Conservation (phyloP, 2,797 vertebrate genomes). For the Lagothrix lagotricha region DNA sequence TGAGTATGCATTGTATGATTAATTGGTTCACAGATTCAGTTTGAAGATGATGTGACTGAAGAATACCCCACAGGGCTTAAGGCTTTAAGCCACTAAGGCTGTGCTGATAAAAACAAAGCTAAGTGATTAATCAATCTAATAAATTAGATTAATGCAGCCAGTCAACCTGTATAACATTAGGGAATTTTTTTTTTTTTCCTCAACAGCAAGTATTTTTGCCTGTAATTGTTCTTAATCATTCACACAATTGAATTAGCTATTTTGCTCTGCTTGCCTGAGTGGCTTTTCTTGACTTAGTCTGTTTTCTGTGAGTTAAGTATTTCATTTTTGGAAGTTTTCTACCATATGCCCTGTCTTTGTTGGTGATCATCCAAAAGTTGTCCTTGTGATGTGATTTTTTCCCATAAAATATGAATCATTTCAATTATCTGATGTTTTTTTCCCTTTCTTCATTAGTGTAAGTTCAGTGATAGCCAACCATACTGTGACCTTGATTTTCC, state of each 20-base stretch:
- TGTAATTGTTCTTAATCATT: conserved; percentile 60
- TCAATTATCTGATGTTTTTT: neutral
- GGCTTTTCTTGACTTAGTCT: neutral
- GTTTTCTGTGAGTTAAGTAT: neutral
- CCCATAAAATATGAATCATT: neutral
- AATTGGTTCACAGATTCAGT: conserved; percentile 44
- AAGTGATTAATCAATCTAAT: conserved; percentile 52
- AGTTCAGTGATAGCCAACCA: neutral
- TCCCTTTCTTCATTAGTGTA: neutral
- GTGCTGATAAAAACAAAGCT: conserved; percentile 40
- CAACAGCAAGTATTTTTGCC: neutral
- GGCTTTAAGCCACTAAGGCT: neutral
- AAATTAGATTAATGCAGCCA: conserved; percentile 55
- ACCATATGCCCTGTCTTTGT: neutral
- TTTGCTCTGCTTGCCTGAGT: neutral
- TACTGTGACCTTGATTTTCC: conserved; percentile 47
- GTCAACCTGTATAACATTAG: neutral
- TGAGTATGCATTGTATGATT: conserved; percentile 7
- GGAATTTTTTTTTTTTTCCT: conserved; percentile 36
- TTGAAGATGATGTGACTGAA: conserved; percentile 48
- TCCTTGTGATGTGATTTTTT: neutral
- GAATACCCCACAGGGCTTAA: neutral
- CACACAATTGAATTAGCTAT: conserved; percentile 2
- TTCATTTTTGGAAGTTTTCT: conserved; percentile 14
- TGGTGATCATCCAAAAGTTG: neutral